Evolutionary conservation across 2,888 invertebrate genomes (phyloP).

Genomic region (Epistrophe eligans): DNA sequence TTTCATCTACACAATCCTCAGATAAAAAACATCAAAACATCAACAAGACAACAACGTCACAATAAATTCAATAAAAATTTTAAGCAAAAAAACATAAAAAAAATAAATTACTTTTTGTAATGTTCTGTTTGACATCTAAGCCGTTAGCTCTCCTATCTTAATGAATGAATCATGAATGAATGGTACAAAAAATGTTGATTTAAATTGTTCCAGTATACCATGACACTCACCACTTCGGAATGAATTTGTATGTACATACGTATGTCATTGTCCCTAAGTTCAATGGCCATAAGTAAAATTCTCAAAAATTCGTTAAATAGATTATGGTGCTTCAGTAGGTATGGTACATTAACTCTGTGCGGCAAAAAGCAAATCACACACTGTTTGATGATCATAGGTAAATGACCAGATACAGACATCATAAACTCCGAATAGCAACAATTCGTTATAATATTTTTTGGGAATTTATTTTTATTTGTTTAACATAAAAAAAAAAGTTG

Average conservation of each 20-base stretch:
- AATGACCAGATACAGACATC: conserved; percentile 57
- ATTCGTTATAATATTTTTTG: conserved; percentile 34
- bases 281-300: conserved; percentile 56
- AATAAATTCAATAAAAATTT: too few relatives aligned
- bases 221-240: not conserved
- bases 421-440: conserved; percentile 23
- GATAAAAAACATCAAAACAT: too few relatives aligned
- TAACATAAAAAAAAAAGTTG: conserved; percentile 41
- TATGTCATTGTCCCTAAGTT: conserved; percentile 69
- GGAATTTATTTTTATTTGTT: conserved; percentile 46
- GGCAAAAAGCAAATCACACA: not conserved
- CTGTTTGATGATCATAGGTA: conserved; percentile 63
- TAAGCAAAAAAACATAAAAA: not conserved
- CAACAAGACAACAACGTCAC: too few relatives aligned
- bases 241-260: conserved; percentile 45
- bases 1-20: too few relatives aligned
- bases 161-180: not conserved
- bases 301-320: conserved; percentile 37
- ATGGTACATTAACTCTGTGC: not conserved
- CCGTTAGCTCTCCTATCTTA: not conserved
- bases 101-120: not conserved
- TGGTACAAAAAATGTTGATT: not conserved
- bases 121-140: not conserved
- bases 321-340: conserved; percentile 26
- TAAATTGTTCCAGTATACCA: conserved; percentile 4